Base-by-base conservation (phyloP, 2,888 invertebrate genomes). In the Unio pictorum region DNA sequence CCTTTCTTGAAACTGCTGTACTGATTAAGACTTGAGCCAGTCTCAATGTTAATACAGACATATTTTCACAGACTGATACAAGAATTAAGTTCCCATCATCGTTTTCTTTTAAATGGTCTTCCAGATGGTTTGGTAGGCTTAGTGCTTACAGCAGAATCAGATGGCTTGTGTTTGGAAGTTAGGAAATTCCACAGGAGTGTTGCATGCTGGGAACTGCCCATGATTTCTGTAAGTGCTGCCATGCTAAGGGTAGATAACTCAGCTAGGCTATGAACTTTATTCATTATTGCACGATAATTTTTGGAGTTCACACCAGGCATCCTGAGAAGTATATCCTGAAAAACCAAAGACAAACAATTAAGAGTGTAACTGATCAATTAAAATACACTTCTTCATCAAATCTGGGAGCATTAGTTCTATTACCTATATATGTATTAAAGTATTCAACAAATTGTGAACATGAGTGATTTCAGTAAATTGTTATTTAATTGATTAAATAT, bases 241-340 rank as follows among this genome's bases (percentile, higher is more conserved):
- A 95, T 78, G 62, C 87, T 84, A 61, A 91, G 74, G 28, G 80
- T 80, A 64, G 85, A 81, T 71, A 92, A 81, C 64, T 91, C 88
- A 80, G 93, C 93, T 72, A 97, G 88, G 68, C 93, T 94, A 66
- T 92, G 89, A 5, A 94, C 95, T 84, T 93, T 93, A 80, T 95
- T 94, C 91, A 98, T 92, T 68, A 98, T 91, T 20, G 91, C 87
- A 67, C 93, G 92, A 7, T 96, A 93, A 90, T 98, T 98, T 90
- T 95, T 96, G 0, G 95, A 94, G 75, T 94, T 94, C 7, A 98
- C 93, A 15, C 98, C 98, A 0, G 98, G 97, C 84, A 98, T 91
- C 88, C 95, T 95, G 34, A 94, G 91, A n/a, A 96, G 91, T 85
- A 96, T 94, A 89, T 95, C 95, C 88, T 90, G 81, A 23, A 73